phyloP scores from a whole-genome alignment of 2,888 invertebrate species.

The Spisula solida region DNA sequence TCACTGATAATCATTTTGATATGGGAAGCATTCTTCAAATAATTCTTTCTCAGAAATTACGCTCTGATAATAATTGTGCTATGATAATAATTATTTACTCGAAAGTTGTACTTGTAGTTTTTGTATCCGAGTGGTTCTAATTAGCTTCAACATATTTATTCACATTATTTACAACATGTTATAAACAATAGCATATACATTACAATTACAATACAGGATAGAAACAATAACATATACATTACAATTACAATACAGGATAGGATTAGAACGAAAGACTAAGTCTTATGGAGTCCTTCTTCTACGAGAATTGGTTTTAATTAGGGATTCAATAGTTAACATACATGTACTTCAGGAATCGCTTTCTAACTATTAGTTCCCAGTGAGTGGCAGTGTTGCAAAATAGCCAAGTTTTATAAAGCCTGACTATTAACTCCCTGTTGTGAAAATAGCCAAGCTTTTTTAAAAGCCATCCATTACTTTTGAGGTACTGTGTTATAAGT shows the following conservation, averaged over 20 bases:
- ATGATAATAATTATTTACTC: background rate
- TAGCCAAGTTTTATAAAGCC: background rate
- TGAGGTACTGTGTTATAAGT: background rate
- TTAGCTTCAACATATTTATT: too few species aligned
- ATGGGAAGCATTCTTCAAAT: constrained; percentile 32
- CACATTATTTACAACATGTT: too few species aligned
- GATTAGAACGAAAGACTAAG: too few species aligned
- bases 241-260: too few species aligned
- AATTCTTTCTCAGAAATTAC: constrained; percentile 2
- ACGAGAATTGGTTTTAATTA: too few species aligned
- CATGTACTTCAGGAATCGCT: background rate
- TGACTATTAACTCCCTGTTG: background rate
- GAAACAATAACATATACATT: too few species aligned
- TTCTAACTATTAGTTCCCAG: background rate
- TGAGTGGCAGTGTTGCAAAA: background rate
- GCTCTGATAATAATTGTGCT: background rate
- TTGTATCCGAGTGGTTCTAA: background rate
- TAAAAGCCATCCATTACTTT: background rate
- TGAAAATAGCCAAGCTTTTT: background rate
- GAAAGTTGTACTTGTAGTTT: constrained; percentile 3
- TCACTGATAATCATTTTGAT: constrained; percentile 29
- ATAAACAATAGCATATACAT: too few species aligned
- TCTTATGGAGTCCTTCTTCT: too few species aligned
- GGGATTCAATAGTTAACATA: background rate
- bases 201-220: too few species aligned